Base-by-base conservation (phyloP, 1,140 invertebrate genomes). In the Bombus breviceps region DNA sequence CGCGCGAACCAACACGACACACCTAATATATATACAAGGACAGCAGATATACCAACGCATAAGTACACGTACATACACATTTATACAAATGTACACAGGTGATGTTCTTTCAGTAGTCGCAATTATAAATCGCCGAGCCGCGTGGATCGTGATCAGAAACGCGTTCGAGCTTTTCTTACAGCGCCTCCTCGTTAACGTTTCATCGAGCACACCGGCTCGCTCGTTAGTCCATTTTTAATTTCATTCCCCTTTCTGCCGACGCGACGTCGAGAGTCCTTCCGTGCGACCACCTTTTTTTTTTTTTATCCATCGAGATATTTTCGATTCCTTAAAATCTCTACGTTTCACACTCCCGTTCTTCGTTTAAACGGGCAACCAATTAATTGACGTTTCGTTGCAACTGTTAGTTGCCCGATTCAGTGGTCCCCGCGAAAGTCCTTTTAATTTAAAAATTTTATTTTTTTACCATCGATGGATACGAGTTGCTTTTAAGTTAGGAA, bases 101-200 rank as follows among this genome's bases (percentile, higher is more conserved):
- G 39, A 88, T 68, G 79, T 89, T 79, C 83, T 85, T 89, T 89
- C 78, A 76, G 81, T 89, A 89, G 75, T 82, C 74, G 74, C 43
- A 62, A 83, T 86, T 78, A 73, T 59, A 83, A 78, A 83, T 59
- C 62, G 57, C 12, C 34, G 68, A 81, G 73, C 78, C 86, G 53
- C 64, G 76, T 59, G 41, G 57, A 53, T 28, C 68, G 73, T 66
- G 82, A 74, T 88, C 81, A 71, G 84, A 86, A 88, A 37, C 82
- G 75, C 82, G 74, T 78, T 47, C 75, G 76, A 79, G 53, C 22
- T 72, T 84, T 71, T 71, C 66, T 80, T 62, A 39, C 62, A 22
- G 53, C 82, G 43, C 53, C 62, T 64, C 34, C 47, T 79, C 66
- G 82, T 84, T 84, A 78, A 84, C 76, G 76, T 72, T 84, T 84